Conservation (phyloP, 2,113 vertebrate genomes). For the cattle (Bos taurus) region ARS-UCD2.0 NC_037355.1:41110001-41110500, state of each 20-base stretch:
- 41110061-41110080: background rate
- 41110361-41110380: background rate
- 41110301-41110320: background rate
- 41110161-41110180: background rate
- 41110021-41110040: background rate
- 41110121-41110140: background rate
- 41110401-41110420: background rate
- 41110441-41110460: background rate
- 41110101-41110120: background rate
- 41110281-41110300: background rate
- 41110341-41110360: background rate
- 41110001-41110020: background rate
- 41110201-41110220: background rate
- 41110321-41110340: background rate
- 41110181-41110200: background rate
- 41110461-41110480: background rate
- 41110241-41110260: background rate
- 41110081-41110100: background rate
- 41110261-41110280: background rate
- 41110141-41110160: background rate
- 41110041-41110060: background rate
- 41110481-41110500: background rate
- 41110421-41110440: background rate
- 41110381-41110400: background rate
- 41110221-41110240: background rate